Percentiles rank a stretch among this genome's conserved stretches.
These are phyloP conservation scores for Plectropomus leopardus DNA, from an alignment of 2,113 vertebrate genomes.

Conservation along the genomic window DNA sequence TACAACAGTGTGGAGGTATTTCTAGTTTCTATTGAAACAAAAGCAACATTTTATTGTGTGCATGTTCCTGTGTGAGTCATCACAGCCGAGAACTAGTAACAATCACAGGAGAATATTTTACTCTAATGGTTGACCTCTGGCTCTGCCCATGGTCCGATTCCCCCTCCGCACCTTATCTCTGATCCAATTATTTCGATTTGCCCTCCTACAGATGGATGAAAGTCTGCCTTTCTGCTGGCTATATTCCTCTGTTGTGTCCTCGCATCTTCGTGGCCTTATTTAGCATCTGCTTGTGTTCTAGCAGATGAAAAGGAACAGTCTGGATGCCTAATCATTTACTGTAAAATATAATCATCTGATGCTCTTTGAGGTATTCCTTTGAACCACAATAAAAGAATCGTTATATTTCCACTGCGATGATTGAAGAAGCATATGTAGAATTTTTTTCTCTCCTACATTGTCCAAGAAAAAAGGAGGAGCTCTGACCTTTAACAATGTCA, in stretches of 20 bases:
- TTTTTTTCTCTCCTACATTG: neutral
- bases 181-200: constrained; percentile 60
- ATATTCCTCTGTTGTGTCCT: constrained; percentile 15
- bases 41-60: accelerated
- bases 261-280: constrained; percentile 25
- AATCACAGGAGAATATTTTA: constrained; percentile 1
- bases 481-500: constrained; percentile 57
- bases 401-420: neutral
- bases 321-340: constrained; percentile 34
- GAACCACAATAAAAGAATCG: constrained; percentile 2
- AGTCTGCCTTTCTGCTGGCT: constrained; percentile 11
- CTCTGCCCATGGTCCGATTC: constrained; percentile 13
- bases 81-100: neutral
- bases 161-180: constrained; percentile 32
- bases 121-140: constrained; percentile 25
- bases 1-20: too few species aligned
- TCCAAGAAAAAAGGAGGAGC: constrained; percentile 30
- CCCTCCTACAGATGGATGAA: constrained; percentile 41
- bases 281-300: constrained; percentile 2
- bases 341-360: constrained; percentile 42
- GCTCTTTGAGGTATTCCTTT: constrained; percentile 24
- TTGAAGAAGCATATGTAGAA: constrained; percentile 1
- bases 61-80: neutral
- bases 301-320: constrained; percentile 3
- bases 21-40: too few species aligned